Conservation (phyloP, 2,888 invertebrate species). For the Eupithecia pulchellata region DNA sequence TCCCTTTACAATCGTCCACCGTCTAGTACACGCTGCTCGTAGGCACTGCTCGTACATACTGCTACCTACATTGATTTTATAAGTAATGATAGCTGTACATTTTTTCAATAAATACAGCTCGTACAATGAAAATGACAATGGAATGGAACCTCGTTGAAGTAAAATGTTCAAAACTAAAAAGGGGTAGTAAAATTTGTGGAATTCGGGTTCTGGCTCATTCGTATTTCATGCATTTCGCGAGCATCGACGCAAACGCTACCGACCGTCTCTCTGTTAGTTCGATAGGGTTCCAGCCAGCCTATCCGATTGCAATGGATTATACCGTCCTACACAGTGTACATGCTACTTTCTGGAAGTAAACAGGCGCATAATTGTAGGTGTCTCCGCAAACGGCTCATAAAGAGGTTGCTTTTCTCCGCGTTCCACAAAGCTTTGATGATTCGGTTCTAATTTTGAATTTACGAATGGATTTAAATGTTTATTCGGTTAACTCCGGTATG, state of each 20-base stretch:
- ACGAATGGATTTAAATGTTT: neutral
- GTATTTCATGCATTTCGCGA: too few relatives aligned
- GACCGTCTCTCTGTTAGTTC: neutral
- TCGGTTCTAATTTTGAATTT: slow-evolving; percentile 3
- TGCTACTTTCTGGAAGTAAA: neutral
- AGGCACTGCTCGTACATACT: neutral
- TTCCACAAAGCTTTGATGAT: neutral
- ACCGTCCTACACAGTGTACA: neutral
- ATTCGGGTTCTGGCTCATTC: too few relatives aligned
- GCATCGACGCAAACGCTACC: neutral
- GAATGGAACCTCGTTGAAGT: neutral
- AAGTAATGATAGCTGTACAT: too few relatives aligned
- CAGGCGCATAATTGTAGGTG: neutral
- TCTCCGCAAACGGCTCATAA: neutral
- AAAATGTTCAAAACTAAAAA: neutral
- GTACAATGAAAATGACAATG: too few relatives aligned
- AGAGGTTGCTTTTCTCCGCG: neutral
- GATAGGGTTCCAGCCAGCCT: neutral
- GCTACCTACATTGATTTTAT: too few relatives aligned
- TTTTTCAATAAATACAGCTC: too few relatives aligned
- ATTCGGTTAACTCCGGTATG: too few relatives aligned
- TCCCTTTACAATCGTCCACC: neutral
- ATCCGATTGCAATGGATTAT: neutral
- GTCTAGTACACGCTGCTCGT: neutral
- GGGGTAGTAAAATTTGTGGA: too few relatives aligned